Conservation (phyloP, 2,888 invertebrate species). For the Harmothoe impar region DNA sequence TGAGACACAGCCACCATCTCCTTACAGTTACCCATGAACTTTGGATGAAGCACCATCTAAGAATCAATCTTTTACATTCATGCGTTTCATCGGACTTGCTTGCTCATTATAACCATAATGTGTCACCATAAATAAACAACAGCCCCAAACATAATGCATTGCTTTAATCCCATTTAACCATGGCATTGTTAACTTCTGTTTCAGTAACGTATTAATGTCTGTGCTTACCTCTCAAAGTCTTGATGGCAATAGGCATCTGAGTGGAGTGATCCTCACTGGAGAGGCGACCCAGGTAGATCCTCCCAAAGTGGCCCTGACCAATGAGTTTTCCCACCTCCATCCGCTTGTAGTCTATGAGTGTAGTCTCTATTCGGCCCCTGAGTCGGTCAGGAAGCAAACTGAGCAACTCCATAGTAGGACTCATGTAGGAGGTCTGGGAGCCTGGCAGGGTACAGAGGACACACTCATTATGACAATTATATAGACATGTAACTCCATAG, state of each 20-base stretch:
- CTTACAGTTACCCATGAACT: too few relatives aligned
- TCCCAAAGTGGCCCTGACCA: constrained; percentile 65
- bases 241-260: constrained; percentile 61
- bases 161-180: too few relatives aligned
- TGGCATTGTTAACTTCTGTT: too few relatives aligned
- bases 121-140: too few relatives aligned
- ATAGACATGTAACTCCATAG: too few relatives aligned
- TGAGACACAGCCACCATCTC: too few relatives aligned
- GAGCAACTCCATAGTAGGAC: constrained; percentile 57
- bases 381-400: constrained; percentile 60
- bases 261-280: constrained; percentile 29
- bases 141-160: too few relatives aligned
- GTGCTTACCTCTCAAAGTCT: constrained; percentile 62
- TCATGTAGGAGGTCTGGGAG: constrained; percentile 64
- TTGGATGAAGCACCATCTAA: too few relatives aligned
- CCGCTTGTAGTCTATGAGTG: constrained; percentile 64
- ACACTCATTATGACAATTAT: not conserved
- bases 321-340: constrained; percentile 65
- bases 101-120: too few relatives aligned
- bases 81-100: too few relatives aligned
- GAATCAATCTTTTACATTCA: too few relatives aligned
- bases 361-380: constrained; percentile 5
- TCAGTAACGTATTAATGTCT: too few relatives aligned
- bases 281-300: constrained; percentile 60
- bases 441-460: constrained; percentile 41